Conservation (phyloP, 2,113 vertebrate genomes). For the Tragelaphus strepsiceros region DNA sequence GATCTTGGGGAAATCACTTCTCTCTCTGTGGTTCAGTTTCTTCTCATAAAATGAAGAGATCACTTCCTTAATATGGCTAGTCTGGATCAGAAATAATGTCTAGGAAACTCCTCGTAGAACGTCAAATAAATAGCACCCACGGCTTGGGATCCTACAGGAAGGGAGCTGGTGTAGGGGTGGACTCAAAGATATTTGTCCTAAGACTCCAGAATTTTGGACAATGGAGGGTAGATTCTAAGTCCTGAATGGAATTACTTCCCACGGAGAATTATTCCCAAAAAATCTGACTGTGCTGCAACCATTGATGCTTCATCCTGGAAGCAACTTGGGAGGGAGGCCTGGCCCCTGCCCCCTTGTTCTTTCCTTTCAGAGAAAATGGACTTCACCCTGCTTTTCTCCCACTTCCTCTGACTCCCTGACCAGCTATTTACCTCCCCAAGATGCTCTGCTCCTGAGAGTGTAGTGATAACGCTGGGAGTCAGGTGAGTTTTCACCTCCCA, state of each 20-base stretch:
- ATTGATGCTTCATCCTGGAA: background rate
- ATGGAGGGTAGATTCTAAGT: background rate
- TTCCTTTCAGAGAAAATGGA: constrained; percentile 20
- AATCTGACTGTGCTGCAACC: background rate
- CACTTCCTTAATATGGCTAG: background rate
- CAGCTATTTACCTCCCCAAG: constrained; percentile 71
- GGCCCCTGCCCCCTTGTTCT: background rate
- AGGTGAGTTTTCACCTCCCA: constrained; percentile 58
- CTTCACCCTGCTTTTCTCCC: constrained; percentile 28
- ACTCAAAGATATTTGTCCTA: background rate
- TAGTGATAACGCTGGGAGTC: constrained; percentile 61
- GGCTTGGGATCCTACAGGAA: background rate
- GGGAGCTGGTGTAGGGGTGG: background rate
- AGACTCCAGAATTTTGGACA: background rate
- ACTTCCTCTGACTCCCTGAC: constrained; percentile 20
- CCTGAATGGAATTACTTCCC: background rate
- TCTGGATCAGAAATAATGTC: background rate
- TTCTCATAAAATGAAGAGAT: background rate
- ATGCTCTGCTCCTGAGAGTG: constrained; percentile 66
- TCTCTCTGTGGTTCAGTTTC: background rate
- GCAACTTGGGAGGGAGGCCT: background rate
- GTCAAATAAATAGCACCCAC: background rate
- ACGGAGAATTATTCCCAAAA: background rate
- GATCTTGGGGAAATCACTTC: background rate
- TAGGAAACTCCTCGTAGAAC: background rate